These are phyloP conservation scores for Campaea margaritaria DNA, from an alignment of 2,888 invertebrate species.

Conservation along the genomic window DNA sequence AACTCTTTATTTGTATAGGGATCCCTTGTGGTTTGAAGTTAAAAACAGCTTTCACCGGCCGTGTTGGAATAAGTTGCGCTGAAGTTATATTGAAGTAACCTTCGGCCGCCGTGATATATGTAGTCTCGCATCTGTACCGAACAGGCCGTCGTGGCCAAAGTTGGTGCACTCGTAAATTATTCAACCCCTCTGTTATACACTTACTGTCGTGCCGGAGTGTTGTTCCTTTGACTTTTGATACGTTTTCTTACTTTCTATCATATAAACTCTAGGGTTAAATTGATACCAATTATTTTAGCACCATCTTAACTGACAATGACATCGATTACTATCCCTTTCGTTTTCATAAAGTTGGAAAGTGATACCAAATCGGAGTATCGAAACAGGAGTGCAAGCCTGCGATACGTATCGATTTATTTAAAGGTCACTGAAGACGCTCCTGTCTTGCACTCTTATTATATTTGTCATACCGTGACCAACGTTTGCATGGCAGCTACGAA, in stretches of 20 bases:
- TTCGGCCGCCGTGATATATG: slow-evolving; percentile 77
- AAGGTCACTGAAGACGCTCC: too few relatives aligned
- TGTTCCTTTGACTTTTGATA: slow-evolving; percentile 60
- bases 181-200: slow-evolving; percentile 72
- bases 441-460: too few relatives aligned
- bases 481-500: too few relatives aligned
- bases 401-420: too few relatives aligned
- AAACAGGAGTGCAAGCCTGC: too few relatives aligned
- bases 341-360: too few relatives aligned
- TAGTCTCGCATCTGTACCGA: slow-evolving; percentile 67
- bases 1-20: slow-evolving; percentile 79
- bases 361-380: too few relatives aligned
- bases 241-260: slow-evolving; percentile 45
- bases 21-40: slow-evolving; percentile 77
- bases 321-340: too few relatives aligned
- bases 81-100: slow-evolving; percentile 74
- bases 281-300: too few relatives aligned
- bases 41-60: slow-evolving; percentile 78
- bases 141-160: slow-evolving; percentile 69
- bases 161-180: slow-evolving; percentile 82
- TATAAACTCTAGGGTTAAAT: not conserved
- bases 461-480: too few relatives aligned
- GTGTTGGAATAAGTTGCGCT: slow-evolving; percentile 69
- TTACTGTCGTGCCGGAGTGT: slow-evolving; percentile 66
- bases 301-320: too few relatives aligned